Percentiles rank a stretch among this genome's conserved stretches.
phyloP scores from a whole-genome alignment of 2,113 vertebrate genomes.

The Nymphicus hollandicus region DNA sequence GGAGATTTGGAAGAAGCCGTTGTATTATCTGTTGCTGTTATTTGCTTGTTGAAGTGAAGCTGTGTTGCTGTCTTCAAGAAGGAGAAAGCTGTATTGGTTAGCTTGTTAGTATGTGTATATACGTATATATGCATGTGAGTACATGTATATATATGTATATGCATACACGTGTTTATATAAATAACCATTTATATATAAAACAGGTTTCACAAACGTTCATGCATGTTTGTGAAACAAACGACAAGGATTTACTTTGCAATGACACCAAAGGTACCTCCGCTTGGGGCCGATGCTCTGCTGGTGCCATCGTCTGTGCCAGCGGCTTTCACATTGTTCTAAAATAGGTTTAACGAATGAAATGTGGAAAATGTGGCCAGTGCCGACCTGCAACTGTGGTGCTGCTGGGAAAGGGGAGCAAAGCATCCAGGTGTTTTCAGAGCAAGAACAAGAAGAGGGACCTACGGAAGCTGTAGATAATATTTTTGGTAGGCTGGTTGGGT shows the following conservation, averaged over 20 bases:
- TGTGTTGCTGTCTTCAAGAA: background rate
- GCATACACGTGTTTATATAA: background rate
- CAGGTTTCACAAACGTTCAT: fast-evolving
- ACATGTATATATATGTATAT: fast-evolving
- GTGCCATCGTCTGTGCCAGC: background rate
- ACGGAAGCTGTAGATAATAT: background rate
- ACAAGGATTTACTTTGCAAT: background rate
- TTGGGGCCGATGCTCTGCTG: background rate
- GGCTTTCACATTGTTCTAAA: fast-evolving
- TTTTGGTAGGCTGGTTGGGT: background rate
- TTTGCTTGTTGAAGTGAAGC: background rate
- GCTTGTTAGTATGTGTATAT: too few relatives aligned
- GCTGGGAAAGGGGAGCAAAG: too few relatives aligned
- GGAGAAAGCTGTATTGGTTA: background rate
- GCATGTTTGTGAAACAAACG: fast-evolving
- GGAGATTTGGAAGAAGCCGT: background rate
- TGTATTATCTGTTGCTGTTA: background rate
- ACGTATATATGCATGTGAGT: too few relatives aligned
- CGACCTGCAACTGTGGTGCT: background rate
- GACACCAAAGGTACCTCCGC: fast-evolving
- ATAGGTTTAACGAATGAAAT: fast-evolving
- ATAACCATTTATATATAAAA: fast-evolving
- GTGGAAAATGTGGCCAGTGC: background rate
- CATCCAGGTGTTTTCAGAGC: background rate
- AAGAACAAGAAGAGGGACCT: background rate